Conservation (phyloP, 2,113 vertebrate species). For the Anser brachyrhynchus region DNA sequence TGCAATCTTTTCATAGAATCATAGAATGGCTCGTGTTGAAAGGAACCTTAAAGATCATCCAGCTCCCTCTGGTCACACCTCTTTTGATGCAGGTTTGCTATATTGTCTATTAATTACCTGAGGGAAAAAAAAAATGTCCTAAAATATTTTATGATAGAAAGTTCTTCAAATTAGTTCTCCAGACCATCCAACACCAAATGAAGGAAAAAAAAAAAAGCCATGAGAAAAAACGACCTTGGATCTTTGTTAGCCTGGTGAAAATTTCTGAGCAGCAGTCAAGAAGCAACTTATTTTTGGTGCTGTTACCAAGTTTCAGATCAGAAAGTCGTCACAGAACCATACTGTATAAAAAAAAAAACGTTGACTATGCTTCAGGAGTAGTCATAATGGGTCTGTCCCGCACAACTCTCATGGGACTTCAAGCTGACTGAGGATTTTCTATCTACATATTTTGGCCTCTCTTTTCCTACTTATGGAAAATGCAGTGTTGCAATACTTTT, state of each 20-base stretch:
- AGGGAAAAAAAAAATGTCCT: neutral
- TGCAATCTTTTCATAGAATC: too few species aligned
- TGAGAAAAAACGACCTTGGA: neutral
- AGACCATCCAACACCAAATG: neutral
- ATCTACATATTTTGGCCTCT: neutral
- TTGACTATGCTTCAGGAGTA: neutral
- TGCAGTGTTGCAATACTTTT: neutral
- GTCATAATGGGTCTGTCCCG: neutral
- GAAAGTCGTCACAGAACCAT: neutral
- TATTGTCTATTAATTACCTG: neutral
- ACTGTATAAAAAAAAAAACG: neutral
- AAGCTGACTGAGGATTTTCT: neutral
- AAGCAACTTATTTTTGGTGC: neutral
- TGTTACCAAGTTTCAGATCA: neutral
- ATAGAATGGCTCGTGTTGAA: too few species aligned
- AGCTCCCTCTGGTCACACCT: too few species aligned
- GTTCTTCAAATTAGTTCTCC: neutral
- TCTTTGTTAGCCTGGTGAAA: neutral
- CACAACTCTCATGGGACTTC: neutral
- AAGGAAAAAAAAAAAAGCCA: fast-evolving
- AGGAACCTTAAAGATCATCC: too few species aligned
- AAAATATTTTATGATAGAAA: neutral
- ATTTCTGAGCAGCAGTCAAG: neutral
- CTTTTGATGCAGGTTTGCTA: neutral
- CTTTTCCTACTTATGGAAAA: neutral